Conservation (phyloP, 2,888 invertebrate genomes). For the Pachliopta kotzebuea region DNA sequence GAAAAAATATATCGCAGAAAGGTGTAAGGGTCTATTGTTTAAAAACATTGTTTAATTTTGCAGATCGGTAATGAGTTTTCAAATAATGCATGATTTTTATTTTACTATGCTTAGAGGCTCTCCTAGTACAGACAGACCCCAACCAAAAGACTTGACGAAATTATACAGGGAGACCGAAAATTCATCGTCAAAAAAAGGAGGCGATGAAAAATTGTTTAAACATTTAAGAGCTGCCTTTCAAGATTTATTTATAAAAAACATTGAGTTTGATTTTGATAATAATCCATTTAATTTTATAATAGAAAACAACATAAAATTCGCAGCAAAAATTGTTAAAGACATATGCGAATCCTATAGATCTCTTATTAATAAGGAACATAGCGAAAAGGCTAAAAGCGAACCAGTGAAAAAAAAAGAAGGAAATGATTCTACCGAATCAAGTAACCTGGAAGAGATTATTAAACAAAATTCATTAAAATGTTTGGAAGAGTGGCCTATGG, state of each 20-base stretch:
- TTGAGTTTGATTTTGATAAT: slow-evolving; percentile 61
- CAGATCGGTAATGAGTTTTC: slow-evolving; percentile 65
- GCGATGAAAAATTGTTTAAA: slow-evolving; percentile 64
- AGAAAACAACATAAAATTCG: slow-evolving; percentile 66
- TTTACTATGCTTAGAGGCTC: slow-evolving; percentile 62
- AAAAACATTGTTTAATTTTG: slow-evolving; percentile 36
- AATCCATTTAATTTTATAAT: slow-evolving; percentile 68
- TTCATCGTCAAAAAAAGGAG: slow-evolving; percentile 51
- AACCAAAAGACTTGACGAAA: slow-evolving; percentile 63
- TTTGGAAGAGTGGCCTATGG: slow-evolving; percentile 81
- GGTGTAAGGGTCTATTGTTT: no score
- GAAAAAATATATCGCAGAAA: no score
- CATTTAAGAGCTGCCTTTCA: slow-evolving; percentile 57
- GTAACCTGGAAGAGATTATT: slow-evolving; percentile 57
- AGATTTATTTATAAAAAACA: slow-evolving; percentile 62
- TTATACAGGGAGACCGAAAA: slow-evolving; percentile 59
- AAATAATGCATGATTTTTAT: slow-evolving; percentile 72
- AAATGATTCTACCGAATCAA: slow-evolving; percentile 46
- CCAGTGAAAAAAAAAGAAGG: slow-evolving; percentile 63
- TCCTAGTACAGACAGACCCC: slow-evolving; percentile 57
- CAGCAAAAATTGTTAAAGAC: slow-evolving; percentile 59
- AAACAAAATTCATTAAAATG: slow-evolving; percentile 64
- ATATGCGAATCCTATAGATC: slow-evolving; percentile 56
- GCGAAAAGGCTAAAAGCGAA: slow-evolving; percentile 57
- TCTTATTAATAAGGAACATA: slow-evolving; percentile 59